These are phyloP conservation scores for Buathra laborator DNA, from an alignment of 2,888 invertebrate species.

Conservation along the genomic window DNA sequence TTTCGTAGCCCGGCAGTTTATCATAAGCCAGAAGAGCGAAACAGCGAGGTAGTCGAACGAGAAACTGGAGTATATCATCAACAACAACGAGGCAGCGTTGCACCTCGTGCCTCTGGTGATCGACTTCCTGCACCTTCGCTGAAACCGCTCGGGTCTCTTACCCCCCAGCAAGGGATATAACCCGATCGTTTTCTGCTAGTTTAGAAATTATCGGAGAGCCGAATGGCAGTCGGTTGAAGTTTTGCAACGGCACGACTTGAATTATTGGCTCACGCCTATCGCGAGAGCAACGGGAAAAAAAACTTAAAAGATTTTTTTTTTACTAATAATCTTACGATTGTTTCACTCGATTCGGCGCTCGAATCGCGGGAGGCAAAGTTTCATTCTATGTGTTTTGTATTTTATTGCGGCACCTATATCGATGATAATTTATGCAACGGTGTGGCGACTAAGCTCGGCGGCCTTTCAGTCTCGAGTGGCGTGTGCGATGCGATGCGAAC, in stretches of 20 bases:
- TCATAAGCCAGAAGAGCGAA: conserved; percentile 55
- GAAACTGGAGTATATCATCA: conserved; percentile 35
- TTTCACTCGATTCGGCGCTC: conserved; percentile 35
- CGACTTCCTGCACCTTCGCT: conserved; percentile 53
- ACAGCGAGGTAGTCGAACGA: conserved; percentile 21
- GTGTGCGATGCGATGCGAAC: conserved; percentile 45
- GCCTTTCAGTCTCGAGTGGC: conserved; percentile 50
- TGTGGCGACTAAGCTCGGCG: conserved; percentile 13
- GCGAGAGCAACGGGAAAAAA: conserved; percentile 46
- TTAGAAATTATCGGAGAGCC: conserved; percentile 54
- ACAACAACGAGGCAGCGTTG: conserved; percentile 33
- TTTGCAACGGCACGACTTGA: conserved; percentile 50
- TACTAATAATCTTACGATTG: conserved; percentile 46
- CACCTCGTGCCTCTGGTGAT: conserved; percentile 55
- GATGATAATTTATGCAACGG: conserved; percentile 64
- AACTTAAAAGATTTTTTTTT: conserved; percentile 14
- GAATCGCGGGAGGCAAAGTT: conserved; percentile 17
- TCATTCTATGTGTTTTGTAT: conserved; percentile 2
- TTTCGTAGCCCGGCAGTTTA: conserved; percentile 58
- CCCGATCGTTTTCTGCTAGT: conserved; percentile 27
- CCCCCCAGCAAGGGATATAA: neutral
- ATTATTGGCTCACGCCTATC: conserved; percentile 64
- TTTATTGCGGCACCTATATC: conserved; percentile 51
- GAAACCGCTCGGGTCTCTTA: neutral
- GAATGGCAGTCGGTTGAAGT: conserved; percentile 2